Evolutionary conservation across 2,113 vertebrate genomes (phyloP).

Genomic region (Oncorhynchus clarkii): DNA sequence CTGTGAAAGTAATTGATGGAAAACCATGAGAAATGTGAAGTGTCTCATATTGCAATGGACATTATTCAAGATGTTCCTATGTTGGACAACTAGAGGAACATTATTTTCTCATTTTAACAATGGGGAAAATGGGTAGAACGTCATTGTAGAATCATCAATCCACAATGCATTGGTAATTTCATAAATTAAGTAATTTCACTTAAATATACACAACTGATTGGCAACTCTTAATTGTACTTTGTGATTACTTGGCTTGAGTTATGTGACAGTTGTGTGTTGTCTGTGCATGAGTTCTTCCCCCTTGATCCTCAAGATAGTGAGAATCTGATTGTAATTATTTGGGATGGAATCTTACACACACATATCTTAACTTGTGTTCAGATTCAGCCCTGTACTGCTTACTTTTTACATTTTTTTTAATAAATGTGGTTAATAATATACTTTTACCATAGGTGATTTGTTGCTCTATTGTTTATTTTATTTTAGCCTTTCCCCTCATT

Average conservation of each 20-base stretch:
- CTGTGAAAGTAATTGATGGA: not conserved
- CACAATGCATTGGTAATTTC: no score
- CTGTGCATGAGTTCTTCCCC: conserved; percentile 49
- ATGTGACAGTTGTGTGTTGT: conserved; percentile 27
- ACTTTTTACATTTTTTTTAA: not conserved
- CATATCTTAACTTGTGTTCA: not conserved
- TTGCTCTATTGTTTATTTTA: conserved; percentile 36
- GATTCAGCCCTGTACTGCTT: conserved; percentile 2
- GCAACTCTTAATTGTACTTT: conserved; percentile 39
- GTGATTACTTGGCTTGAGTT: conserved; percentile 33
- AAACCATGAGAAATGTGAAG: not conserved
- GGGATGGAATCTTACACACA: not conserved
- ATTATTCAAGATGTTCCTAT: conserved; percentile 13
- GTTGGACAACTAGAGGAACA: not conserved
- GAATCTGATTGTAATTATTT: conserved; percentile 42
- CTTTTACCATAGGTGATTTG: conserved; percentile 44
- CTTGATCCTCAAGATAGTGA: not conserved
- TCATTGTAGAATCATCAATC: not conserved
- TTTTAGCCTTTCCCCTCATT: conserved; percentile 28
- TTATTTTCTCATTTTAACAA: not conserved
- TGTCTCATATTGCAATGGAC: not conserved
- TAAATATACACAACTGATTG: conserved; percentile 12
- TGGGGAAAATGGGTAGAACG: not conserved
- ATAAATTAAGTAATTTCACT: not conserved
- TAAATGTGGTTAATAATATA: conserved; percentile 41